Percentiles rank a stretch among this genome's conserved stretches.
phyloP scores from a whole-genome alignment of 2,797 vertebrate species.

The Yasuhikotakia modesta region DNA sequence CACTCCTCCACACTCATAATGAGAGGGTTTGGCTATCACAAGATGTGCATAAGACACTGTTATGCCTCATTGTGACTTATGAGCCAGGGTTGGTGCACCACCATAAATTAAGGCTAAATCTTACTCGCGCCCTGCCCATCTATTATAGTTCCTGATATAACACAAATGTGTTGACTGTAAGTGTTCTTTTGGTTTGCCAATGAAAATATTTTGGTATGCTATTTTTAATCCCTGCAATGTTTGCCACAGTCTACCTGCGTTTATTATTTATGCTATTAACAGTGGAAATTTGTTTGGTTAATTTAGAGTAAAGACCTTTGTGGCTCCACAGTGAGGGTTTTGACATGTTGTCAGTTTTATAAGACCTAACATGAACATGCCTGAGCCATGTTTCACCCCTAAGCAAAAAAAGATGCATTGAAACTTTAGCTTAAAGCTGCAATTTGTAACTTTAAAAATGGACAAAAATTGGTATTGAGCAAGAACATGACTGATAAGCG shows the following conservation, averaged over 20 bases:
- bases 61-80: slow-evolving; percentile 33
- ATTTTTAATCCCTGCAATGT: not conserved
- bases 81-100: not conserved
- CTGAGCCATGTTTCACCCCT: not conserved
- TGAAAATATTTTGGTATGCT: not conserved
- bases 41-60: slow-evolving; percentile 36
- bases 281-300: too few relatives aligned
- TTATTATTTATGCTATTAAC: not conserved
- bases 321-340: not conserved
- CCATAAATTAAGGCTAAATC: slow-evolving; percentile 33
- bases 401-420: not conserved
- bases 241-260: not conserved
- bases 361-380: not conserved
- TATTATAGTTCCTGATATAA: not conserved
- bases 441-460: too few relatives aligned
- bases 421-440: not conserved
- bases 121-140: slow-evolving; percentile 26
- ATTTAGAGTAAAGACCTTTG: too few relatives aligned
- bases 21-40: slow-evolving; percentile 26
- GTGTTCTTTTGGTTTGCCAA: not conserved
- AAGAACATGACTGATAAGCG: too few relatives aligned
- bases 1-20: slow-evolving; percentile 43
- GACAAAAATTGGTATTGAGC: too few relatives aligned
- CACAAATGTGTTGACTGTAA: not conserved
- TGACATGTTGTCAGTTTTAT: not conserved